A percentile compares a stretch with the other conserved stretches of the same genome.
These are phyloP conservation scores for Atrichornis clamosus DNA, from an alignment of 2,113 vertebrate genomes.

Conservation along the genomic window DNA sequence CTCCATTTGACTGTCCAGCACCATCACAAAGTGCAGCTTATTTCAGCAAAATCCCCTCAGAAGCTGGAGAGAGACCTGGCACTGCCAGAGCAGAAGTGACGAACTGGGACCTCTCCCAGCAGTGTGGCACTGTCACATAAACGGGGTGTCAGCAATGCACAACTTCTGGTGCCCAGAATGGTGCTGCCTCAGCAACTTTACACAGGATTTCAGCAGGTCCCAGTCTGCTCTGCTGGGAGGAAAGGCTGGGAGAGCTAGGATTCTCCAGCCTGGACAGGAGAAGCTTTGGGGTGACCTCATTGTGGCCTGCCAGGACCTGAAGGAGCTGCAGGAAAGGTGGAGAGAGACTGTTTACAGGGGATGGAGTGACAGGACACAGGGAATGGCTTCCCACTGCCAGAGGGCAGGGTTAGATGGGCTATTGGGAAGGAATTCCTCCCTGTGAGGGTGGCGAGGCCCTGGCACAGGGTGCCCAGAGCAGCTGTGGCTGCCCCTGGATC, in stretches of 20 bases:
- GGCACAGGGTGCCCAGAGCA: neutral
- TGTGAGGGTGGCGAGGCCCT: neutral
- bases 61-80: neutral
- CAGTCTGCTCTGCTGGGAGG: neutral
- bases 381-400: neutral
- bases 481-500: neutral
- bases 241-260: neutral
- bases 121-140: neutral
- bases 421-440: neutral
- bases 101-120: neutral
- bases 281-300: neutral
- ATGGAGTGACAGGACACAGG: neutral
- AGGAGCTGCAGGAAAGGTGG: neutral
- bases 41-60: too few species aligned
- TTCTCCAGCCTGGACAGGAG: neutral
- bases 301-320: neutral
- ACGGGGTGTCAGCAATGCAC: neutral
- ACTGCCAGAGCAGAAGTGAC: neutral
- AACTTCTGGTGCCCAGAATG: neutral
- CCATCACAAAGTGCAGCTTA: too few species aligned
- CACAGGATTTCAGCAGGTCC: neutral
- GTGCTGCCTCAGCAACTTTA: neutral
- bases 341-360: neutral
- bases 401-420: neutral
- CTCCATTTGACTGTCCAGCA: too few species aligned